phyloP scores from a whole-genome alignment of 2,113 vertebrate genomes.

The Brachyhypopomus gauderio region DNA sequence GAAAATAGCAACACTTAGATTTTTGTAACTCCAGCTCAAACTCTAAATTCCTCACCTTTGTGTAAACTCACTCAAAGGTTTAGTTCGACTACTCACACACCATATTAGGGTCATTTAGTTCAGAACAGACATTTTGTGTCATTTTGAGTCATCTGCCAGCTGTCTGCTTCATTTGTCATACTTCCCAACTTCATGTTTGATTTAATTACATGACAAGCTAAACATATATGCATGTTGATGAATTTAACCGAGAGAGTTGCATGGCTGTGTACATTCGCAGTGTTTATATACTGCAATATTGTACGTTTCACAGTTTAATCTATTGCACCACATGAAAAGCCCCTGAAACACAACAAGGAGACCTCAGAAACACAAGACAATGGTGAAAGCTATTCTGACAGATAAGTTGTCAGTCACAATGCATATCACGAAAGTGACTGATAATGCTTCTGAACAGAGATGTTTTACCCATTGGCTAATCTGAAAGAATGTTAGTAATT shows the following conservation, averaged over 20 bases:
- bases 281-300: not conserved
- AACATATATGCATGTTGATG: not conserved
- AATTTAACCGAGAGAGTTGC: not conserved
- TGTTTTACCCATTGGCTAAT: not conserved
- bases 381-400: conserved; percentile 9
- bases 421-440: not conserved
- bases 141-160: not conserved
- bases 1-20: not conserved
- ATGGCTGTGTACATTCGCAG: not conserved
- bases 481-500: not conserved
- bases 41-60: conserved; percentile 32
- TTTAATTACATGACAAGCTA: not conserved
- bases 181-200: not conserved
- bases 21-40: not conserved
- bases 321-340: not conserved
- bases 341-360: not conserved
- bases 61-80: conserved; percentile 33
- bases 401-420: not conserved
- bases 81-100: conserved; percentile 17
- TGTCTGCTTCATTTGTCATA: not conserved
- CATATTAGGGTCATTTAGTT: not conserved
- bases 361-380: not conserved
- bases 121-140: not conserved
- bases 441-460: not conserved
- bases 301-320: no score